phyloP scores from a whole-genome alignment of 2,888 invertebrate species.

The Sceliomorpha sp. region DNA sequence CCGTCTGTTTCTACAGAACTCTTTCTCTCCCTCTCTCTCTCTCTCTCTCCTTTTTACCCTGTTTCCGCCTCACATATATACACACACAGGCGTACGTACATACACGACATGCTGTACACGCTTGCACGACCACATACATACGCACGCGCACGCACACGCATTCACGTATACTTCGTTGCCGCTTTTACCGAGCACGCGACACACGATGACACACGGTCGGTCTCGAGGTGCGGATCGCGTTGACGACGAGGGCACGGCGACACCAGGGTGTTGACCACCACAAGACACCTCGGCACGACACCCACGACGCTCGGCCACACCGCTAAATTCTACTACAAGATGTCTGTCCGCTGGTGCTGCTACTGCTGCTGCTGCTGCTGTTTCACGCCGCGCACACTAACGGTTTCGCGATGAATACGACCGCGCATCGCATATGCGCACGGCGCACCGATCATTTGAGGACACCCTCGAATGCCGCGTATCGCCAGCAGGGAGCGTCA shows the following conservation, averaged over 20 bases:
- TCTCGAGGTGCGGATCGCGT: constrained; percentile 45
- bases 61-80: constrained; percentile 44
- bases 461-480: constrained; percentile 37
- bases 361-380: constrained; percentile 58
- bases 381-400: constrained; percentile 77
- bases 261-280: constrained; percentile 50
- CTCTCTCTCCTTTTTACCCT: constrained; percentile 52
- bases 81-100: constrained; percentile 43
- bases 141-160: constrained; percentile 43
- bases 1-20: no score
- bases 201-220: constrained; percentile 49
- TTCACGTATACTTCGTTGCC: constrained; percentile 31
- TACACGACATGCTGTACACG: constrained; percentile 27
- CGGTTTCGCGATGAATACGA: constrained; percentile 64
- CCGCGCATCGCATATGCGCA: constrained; percentile 74
- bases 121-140: constrained; percentile 29
- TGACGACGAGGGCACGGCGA: constrained; percentile 43
- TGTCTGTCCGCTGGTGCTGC: constrained; percentile 70
- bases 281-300: constrained; percentile 65
- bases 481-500: constrained; percentile 38
- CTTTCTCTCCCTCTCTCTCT: no score
- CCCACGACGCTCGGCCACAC: constrained; percentile 72
- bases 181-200: constrained; percentile 49
- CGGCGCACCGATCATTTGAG: constrained; percentile 75
- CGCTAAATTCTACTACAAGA: constrained; percentile 79